These are phyloP conservation scores for Carollia perspicillata DNA, from an alignment of 2,113 vertebrate genomes.

Conservation along the genomic window DNA sequence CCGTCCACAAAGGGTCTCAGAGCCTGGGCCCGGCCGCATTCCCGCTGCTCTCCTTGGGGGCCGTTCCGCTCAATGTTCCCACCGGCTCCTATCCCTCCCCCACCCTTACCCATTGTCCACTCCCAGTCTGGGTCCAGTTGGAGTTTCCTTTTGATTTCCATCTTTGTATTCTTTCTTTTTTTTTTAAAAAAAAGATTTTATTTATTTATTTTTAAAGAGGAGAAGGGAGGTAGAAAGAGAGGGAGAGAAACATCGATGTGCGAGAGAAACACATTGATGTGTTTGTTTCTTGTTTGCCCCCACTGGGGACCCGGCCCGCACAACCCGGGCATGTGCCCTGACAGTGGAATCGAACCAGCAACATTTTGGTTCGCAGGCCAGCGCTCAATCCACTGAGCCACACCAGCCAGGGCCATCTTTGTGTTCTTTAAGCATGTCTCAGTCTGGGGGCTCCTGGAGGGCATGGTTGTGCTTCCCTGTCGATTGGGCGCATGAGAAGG, in stretches of 20 bases:
- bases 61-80: background rate
- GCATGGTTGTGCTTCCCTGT: background rate
- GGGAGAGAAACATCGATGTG: too few relatives aligned
- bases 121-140: background rate
- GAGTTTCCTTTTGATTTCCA: background rate
- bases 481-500: background rate
- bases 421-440: background rate
- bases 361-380: too few relatives aligned
- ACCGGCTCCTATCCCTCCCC: too few relatives aligned
- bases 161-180: background rate
- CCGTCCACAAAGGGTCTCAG: background rate
- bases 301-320: too few relatives aligned
- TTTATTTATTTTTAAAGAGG: too few relatives aligned
- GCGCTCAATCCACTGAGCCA: too few relatives aligned
- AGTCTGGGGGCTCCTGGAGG: background rate
- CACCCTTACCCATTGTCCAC: background rate
- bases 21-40: background rate
- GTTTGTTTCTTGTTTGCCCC: too few relatives aligned
- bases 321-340: too few relatives aligned
- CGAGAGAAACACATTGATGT: too few relatives aligned
- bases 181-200: too few relatives aligned
- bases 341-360: too few relatives aligned
- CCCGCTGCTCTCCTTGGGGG: background rate
- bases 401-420: background rate
- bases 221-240: too few relatives aligned